Percentiles rank a stretch among this genome's conserved stretches.
phyloP scores from a whole-genome alignment of 2,888 invertebrate genomes.

The Glyphotaelius pellucidus region DNA sequence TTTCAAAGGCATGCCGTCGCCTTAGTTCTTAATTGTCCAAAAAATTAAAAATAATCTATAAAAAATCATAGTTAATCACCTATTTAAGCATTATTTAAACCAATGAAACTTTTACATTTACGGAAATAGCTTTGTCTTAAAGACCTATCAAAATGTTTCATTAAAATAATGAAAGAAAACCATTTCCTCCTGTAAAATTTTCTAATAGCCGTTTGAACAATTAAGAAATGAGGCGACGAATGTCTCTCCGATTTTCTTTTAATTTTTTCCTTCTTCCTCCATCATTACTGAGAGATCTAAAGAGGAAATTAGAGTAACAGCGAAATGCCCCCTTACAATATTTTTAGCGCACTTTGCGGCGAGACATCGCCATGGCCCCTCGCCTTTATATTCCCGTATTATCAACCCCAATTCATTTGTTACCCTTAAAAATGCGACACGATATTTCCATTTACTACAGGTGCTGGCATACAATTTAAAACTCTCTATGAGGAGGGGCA shows the following conservation, averaged over 20 bases:
- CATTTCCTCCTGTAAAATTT: too few relatives aligned
- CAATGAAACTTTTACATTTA: too few relatives aligned
- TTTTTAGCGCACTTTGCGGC: conserved; percentile 9
- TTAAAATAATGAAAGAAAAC: too few relatives aligned
- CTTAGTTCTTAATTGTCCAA: too few relatives aligned
- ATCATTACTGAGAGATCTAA: conserved; percentile 53
- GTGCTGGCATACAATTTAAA: background rate
- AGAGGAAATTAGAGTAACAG: conserved; percentile 47
- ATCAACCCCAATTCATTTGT: conserved; percentile 40
- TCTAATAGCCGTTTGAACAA: too few relatives aligned
- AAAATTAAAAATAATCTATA: too few relatives aligned
- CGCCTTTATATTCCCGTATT: conserved; percentile 5
- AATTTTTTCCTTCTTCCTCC: conserved; percentile 10
- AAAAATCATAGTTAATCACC: too few relatives aligned
- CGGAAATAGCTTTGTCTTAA: too few relatives aligned
- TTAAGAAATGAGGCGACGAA: too few relatives aligned
- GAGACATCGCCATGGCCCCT: conserved; percentile 6
- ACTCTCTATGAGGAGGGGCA: background rate
- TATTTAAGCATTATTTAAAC: too few relatives aligned
- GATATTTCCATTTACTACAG: conserved; percentile 6
- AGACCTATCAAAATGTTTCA: too few relatives aligned
- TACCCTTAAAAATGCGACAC: background rate
- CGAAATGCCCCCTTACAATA: conserved; percentile 37
- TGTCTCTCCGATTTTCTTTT: background rate
- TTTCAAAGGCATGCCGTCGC: background rate